Evolutionary conservation across 2,797 vertebrate species (phyloP).

Genomic region (Sphenopsis melanotis): DNA sequence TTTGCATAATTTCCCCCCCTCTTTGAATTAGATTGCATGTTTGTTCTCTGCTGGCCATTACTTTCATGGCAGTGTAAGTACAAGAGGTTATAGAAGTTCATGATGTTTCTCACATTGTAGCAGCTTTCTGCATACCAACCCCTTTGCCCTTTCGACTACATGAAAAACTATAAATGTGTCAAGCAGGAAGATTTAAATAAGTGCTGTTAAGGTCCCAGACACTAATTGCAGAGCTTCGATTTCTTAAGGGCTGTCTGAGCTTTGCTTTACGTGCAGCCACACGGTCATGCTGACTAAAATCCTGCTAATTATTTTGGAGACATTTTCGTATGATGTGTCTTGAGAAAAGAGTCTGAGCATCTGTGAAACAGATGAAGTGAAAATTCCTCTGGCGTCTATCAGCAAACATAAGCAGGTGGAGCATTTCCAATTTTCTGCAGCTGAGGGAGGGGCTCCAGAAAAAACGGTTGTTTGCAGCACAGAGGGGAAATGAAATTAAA

Average conservation of each 20-base stretch:
- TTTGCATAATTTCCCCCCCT: not conserved
- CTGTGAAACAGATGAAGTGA: constrained; percentile 47
- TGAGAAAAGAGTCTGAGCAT: constrained; percentile 26
- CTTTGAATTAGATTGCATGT: not conserved
- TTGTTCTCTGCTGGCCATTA: not conserved
- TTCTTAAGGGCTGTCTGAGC: constrained; percentile 25
- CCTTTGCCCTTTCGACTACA: constrained; percentile 8
- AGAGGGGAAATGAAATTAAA: constrained; percentile 2
- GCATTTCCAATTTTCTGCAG: constrained; percentile 14
- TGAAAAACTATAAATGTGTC: constrained; percentile 41
- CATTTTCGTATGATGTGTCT: constrained; percentile 13
- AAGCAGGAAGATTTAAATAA: constrained; percentile 26
- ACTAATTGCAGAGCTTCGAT: not conserved
- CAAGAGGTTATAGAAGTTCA: constrained; percentile 9
- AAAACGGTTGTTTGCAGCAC: not conserved
- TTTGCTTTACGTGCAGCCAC: not conserved
- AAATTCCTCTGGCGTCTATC: constrained; percentile 23
- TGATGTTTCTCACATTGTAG: constrained; percentile 28
- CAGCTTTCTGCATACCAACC: constrained; percentile 26
- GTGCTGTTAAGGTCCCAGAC: constrained; percentile 20
- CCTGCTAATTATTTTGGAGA: constrained; percentile 33
- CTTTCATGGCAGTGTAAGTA: not conserved
- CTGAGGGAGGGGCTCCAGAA: constrained; percentile 22
- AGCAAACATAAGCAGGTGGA: constrained; percentile 37
- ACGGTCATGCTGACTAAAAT: not conserved